phyloP scores from a whole-genome alignment of 2,888 invertebrate genomes.

The Limenitis camilla region DNA sequence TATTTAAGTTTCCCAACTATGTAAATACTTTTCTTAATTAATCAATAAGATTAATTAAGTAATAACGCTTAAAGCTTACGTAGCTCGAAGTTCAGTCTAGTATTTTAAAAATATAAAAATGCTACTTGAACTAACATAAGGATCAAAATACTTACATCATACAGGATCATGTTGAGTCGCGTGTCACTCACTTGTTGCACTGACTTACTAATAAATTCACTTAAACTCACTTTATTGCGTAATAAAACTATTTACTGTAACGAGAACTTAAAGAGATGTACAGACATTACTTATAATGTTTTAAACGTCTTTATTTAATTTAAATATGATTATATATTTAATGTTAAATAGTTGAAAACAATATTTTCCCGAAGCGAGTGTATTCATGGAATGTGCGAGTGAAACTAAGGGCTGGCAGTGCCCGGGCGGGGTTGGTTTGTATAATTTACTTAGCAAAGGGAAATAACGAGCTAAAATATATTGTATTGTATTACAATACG shows the following conservation, averaged over 20 bases:
- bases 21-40: too few species aligned
- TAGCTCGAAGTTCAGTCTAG: too few species aligned
- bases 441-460: slow-evolving; percentile 52
- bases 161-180: slow-evolving; percentile 56
- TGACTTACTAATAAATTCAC: slow-evolving; percentile 17
- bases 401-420: slow-evolving; percentile 37
- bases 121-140: neutral
- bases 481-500: neutral
- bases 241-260: too few species aligned
- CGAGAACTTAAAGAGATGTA: neutral
- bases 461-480: slow-evolving; percentile 2
- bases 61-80: too few species aligned
- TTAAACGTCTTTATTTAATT: neutral
- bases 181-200: slow-evolving; percentile 56
- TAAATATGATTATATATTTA: neutral
- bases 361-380: slow-evolving; percentile 27
- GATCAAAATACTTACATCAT: slow-evolving; percentile 52
- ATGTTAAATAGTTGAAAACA: neutral
- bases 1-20: too few species aligned
- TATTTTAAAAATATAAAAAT: too few species aligned
- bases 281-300: neutral
- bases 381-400: slow-evolving; percentile 28
- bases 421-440: slow-evolving; percentile 33
- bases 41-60: too few species aligned
- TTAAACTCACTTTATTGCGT: too few species aligned